These are phyloP conservation scores for Odontophorus gujanensis DNA, from an alignment of 2,113 vertebrate genomes.

Conservation along the genomic window DNA sequence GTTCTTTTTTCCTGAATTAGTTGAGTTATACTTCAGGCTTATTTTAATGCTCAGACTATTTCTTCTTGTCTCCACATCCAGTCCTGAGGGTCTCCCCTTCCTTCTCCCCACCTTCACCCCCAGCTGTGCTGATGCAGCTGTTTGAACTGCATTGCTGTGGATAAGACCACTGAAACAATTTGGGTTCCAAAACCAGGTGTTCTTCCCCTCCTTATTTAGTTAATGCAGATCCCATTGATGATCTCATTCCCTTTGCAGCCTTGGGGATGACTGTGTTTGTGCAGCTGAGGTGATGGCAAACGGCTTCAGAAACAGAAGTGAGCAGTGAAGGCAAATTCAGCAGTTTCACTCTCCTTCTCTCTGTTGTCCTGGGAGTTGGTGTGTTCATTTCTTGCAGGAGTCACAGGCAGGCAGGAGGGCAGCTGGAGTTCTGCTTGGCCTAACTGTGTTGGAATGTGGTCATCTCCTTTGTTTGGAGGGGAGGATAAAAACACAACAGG, in stretches of 20 bases:
- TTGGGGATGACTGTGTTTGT: background rate
- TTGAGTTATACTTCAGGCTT: background rate
- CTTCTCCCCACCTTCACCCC: background rate
- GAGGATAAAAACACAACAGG: background rate
- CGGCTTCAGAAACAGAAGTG: background rate
- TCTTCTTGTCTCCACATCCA: background rate
- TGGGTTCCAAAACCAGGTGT: background rate
- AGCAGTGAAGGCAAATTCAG: background rate
- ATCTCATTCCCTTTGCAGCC: background rate
- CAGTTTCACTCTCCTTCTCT: background rate
- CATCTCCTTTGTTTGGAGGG: background rate
- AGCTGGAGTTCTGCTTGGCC: background rate
- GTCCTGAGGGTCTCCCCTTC: background rate
- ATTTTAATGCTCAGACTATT: background rate
- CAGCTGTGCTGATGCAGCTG: background rate
- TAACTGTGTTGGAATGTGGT: fast-evolving
- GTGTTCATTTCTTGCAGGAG: background rate
- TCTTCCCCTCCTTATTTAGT: background rate
- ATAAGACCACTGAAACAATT: background rate
- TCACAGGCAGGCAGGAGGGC: background rate
- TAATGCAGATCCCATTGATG: background rate
- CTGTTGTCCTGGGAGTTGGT: background rate
- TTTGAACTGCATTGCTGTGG: background rate
- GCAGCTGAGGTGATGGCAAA: background rate
- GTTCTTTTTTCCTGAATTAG: background rate